Percentiles rank a stretch among this genome's conserved stretches.
These are phyloP conservation scores for Luperina nickerlii DNA, from an alignment of 2,888 invertebrate genomes.

Conservation along the genomic window DNA sequence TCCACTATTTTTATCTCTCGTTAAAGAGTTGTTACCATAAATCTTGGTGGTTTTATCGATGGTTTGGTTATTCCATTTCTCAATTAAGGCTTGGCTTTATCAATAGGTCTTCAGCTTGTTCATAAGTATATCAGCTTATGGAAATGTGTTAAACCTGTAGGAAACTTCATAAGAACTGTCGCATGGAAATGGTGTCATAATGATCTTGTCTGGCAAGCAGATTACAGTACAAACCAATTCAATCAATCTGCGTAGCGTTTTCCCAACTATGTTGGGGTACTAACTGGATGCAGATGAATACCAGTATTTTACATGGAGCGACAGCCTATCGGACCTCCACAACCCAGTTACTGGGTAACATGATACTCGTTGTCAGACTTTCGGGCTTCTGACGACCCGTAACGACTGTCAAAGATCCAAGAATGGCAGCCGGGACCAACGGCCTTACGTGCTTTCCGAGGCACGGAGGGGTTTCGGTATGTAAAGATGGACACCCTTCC, in stretches of 20 bases:
- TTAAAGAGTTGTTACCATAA: slow-evolving; percentile 58
- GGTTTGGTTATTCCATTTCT: slow-evolving; percentile 46
- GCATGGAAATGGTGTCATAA: not conserved
- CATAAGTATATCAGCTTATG: not conserved
- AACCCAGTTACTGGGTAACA: not conserved
- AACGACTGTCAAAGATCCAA: not conserved
- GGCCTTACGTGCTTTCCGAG: not conserved
- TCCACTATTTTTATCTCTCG: slow-evolving; percentile 65
- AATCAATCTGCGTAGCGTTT: not conserved
- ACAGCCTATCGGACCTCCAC: not conserved
- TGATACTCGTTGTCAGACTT: too few relatives aligned
- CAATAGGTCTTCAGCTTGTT: not conserved
- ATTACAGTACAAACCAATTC: not conserved
- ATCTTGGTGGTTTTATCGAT: slow-evolving; percentile 57
- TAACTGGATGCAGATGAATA: not conserved
- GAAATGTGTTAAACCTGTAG: not conserved
- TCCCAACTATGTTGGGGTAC: not conserved
- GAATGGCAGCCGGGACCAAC: not conserved
- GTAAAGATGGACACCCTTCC: not conserved
- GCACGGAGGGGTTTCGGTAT: not conserved
- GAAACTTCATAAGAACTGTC: not conserved
- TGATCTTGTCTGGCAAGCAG: not conserved
- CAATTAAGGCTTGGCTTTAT: slow-evolving; percentile 40
- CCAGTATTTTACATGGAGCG: not conserved
- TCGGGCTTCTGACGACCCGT: too few relatives aligned